A percentile compares a stretch with the other conserved stretches of the same genome.
These are phyloP conservation scores for Anthonomus grandis DNA, from an alignment of 1,140 invertebrate genomes.

Conservation along the genomic window DNA sequence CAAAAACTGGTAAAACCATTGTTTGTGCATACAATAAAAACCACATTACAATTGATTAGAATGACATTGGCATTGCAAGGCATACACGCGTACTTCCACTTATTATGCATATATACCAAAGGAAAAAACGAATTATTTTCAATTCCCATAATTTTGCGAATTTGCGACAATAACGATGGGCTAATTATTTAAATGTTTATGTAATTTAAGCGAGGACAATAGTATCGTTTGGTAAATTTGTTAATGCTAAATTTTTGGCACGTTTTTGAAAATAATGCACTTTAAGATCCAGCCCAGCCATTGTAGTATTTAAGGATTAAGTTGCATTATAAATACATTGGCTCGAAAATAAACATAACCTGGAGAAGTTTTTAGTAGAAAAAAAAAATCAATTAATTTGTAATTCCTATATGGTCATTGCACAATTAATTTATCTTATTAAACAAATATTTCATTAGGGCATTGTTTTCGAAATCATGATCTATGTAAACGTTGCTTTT, in stretches of 20 bases:
- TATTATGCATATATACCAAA: conserved; percentile 11
- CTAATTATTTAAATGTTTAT: not conserved
- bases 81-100: conserved; percentile 6
- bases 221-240: not conserved
- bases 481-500: too few relatives aligned
- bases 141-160: conserved; percentile 13
- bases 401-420: too few relatives aligned
- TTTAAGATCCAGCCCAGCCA: too few relatives aligned
- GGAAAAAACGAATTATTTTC: conserved; percentile 11
- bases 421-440: too few relatives aligned
- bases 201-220: not conserved
- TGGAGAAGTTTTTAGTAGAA: too few relatives aligned
- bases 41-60: not conserved
- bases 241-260: conserved; percentile 12
- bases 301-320: too few relatives aligned
- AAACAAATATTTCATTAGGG: too few relatives aligned
- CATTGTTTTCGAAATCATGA: too few relatives aligned
- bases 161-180: conserved; percentile 6
- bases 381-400: too few relatives aligned
- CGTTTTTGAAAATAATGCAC: conserved; percentile 8
- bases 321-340: too few relatives aligned
- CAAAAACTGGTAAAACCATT: too few relatives aligned
- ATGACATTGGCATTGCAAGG: conserved; percentile 5
- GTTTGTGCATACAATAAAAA: not conserved
- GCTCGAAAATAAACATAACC: too few relatives aligned